Evolutionary conservation across 2,113 vertebrate genomes (phyloP).

Genomic region (Lepisosteus oculatus): DNA sequence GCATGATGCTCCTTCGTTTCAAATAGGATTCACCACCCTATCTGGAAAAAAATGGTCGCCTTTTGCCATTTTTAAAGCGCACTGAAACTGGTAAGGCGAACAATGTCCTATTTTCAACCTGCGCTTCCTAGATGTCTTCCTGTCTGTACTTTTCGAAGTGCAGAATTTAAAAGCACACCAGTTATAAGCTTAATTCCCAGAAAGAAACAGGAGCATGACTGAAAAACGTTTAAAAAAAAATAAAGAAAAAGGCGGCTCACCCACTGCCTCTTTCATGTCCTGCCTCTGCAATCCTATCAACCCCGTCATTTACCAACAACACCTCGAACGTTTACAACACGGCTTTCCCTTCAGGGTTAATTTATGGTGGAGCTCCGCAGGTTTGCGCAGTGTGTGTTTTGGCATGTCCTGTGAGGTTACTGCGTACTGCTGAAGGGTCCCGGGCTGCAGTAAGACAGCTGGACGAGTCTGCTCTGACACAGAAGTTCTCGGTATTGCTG

Average conservation of each 20-base stretch:
- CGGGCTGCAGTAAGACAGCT: conserved; percentile 36
- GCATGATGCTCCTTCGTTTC: too few species aligned
- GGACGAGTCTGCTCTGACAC: conserved; percentile 22
- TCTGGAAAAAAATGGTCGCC: too few species aligned
- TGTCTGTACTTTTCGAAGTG: background rate
- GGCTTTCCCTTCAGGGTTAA: conserved; percentile 34
- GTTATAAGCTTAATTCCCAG: too few species aligned
- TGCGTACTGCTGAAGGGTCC: conserved; percentile 35
- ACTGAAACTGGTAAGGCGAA: too few species aligned
- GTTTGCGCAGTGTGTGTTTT: conserved; percentile 32
- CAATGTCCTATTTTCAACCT: too few species aligned
- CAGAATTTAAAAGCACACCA: background rate
- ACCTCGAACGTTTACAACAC: conserved; percentile 23
- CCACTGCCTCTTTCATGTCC: conserved; percentile 36
- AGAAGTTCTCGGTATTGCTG: too few species aligned
- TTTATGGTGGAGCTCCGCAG: conserved; percentile 50
- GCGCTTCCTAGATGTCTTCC: too few species aligned
- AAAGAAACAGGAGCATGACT: conserved; percentile 17
- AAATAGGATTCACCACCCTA: too few species aligned
- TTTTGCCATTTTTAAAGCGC: too few species aligned
- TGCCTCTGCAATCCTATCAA: conserved; percentile 45
- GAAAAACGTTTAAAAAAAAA: conserved; percentile 30
- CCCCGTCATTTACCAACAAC: conserved; percentile 30
- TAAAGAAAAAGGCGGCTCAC: conserved; percentile 24
- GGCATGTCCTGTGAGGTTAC: conserved; percentile 51